A percentile compares a stretch with the other conserved stretches of the same genome.
These are phyloP conservation scores for Vulpes ferrilata DNA, from an alignment of 2,113 vertebrate species.

Conservation along the genomic window DNA sequence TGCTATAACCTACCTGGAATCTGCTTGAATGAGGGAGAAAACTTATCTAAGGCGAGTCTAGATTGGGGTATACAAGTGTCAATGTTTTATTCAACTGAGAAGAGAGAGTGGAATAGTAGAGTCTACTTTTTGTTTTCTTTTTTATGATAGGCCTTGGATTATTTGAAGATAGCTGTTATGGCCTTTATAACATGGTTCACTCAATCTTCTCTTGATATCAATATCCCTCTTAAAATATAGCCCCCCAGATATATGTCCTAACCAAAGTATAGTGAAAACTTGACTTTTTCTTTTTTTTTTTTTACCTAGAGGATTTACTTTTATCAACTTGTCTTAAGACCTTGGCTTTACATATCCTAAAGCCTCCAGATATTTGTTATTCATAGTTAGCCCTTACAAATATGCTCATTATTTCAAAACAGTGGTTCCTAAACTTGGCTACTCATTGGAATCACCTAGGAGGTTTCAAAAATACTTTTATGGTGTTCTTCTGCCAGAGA, in stretches of 20 bases:
- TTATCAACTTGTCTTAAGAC: not conserved
- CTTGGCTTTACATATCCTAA: not conserved
- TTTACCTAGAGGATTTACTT: not conserved
- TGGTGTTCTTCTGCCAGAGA: not conserved
- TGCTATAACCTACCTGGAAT: not conserved
- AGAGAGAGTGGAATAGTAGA: not conserved
- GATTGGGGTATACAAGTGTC: not conserved
- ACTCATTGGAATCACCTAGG: not conserved
- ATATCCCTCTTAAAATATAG: not conserved
- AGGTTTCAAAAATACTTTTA: slow-evolving; percentile 43
- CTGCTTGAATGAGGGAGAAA: not conserved
- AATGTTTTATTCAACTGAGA: not conserved
- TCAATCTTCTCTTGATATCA: not conserved
- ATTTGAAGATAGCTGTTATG: not conserved
- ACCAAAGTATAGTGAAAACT: not conserved
- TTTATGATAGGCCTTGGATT: not conserved
- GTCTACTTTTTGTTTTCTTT: not conserved
- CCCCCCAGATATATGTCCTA: not conserved
- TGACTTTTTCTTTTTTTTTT: not conserved
- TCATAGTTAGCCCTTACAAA: not conserved
- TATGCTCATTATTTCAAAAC: slow-evolving; percentile 8
- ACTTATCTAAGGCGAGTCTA: not conserved
- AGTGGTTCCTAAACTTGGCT: not conserved
- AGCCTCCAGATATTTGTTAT: not conserved
- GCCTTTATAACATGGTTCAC: not conserved